Percentiles rank a stretch among this genome's conserved stretches.
These are phyloP conservation scores for Drosophila kokeensis DNA, from an alignment of 2,888 invertebrate species.

Conservation along the genomic window DNA sequence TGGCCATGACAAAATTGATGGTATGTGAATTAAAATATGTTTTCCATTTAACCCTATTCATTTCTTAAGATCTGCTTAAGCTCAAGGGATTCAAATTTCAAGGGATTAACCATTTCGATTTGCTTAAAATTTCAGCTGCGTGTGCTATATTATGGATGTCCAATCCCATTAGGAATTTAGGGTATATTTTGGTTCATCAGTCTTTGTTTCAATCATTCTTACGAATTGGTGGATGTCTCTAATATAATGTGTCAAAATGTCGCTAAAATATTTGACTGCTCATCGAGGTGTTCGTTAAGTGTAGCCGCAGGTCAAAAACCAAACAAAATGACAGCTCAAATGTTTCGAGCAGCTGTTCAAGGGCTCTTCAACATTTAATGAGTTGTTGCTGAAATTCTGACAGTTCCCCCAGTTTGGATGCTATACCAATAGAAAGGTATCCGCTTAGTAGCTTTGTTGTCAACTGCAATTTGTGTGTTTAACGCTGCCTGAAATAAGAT, in stretches of 20 bases:
- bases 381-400: conserved; percentile 41
- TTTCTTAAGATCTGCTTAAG: not conserved
- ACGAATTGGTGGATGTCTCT: not conserved
- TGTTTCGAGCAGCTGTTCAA: conserved; percentile 59
- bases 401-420: not conserved
- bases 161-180: not conserved
- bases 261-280: conserved; percentile 47
- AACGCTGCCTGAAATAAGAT: conserved; percentile 80
- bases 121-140: not conserved
- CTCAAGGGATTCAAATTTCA: not conserved
- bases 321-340: conserved; percentile 16
- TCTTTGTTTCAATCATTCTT: not conserved
- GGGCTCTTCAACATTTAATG: conserved; percentile 70
- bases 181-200: not conserved
- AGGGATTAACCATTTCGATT: not conserved
- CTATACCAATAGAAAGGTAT: conserved; percentile 16
- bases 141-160: no score
- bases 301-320: conserved; percentile 48
- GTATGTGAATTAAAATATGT: not conserved
- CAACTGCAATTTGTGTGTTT: conserved; percentile 74
- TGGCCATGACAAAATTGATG: no score
- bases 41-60: fast-evolving
- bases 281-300: conserved; percentile 66
- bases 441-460: conserved; percentile 34
- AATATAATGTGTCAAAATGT: conserved; percentile 52